A percentile compares a stretch with the other conserved stretches of the same genome.
These are phyloP conservation scores for Ophion slaviceki DNA, from an alignment of 2,888 invertebrate genomes.

Conservation along the genomic window DNA sequence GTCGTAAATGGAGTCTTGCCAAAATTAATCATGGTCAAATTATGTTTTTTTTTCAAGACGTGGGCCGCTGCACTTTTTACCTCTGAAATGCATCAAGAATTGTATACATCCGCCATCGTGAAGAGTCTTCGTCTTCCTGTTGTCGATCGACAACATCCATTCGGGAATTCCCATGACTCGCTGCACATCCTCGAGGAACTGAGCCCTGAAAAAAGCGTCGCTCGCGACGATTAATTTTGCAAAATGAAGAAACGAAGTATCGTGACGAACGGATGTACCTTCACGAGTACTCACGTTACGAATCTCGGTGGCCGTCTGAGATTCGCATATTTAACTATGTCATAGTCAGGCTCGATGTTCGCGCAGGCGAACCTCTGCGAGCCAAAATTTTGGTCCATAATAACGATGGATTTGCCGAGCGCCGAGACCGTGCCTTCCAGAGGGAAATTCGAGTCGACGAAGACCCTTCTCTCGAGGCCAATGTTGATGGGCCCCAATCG, in stretches of 20 bases:
- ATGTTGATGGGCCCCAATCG: slow-evolving; percentile 93
- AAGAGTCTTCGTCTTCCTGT: slow-evolving; percentile 90
- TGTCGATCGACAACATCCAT: slow-evolving; percentile 95
- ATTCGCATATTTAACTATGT: slow-evolving; percentile 95
- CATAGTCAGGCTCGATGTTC: slow-evolving; percentile 95
- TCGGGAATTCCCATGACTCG: slow-evolving; percentile 93
- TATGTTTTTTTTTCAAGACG: background rate
- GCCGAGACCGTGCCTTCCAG: slow-evolving; percentile 91
- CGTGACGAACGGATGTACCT: background rate
- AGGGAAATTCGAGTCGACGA: slow-evolving; percentile 94
- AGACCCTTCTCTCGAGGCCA: slow-evolving; percentile 90
- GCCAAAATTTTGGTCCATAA: slow-evolving; percentile 90
- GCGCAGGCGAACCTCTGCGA: slow-evolving; percentile 93
- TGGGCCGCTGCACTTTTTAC: slow-evolving; percentile 74
- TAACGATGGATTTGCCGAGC: slow-evolving; percentile 93
- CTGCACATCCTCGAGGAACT: slow-evolving; percentile 93
- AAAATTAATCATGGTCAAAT: too few species aligned
- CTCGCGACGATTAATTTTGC: background rate
- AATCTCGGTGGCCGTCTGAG: slow-evolving; percentile 94
- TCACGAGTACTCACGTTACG: slow-evolving; percentile 88
- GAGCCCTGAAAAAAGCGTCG: slow-evolving; percentile 86
- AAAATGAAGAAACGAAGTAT: background rate
- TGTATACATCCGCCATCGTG: slow-evolving; percentile 93
- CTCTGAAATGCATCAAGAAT: slow-evolving; percentile 93
- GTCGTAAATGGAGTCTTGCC: too few species aligned